phyloP scores from a whole-genome alignment of 1,140 invertebrate genomes.

The Achroia grisella region DNA sequence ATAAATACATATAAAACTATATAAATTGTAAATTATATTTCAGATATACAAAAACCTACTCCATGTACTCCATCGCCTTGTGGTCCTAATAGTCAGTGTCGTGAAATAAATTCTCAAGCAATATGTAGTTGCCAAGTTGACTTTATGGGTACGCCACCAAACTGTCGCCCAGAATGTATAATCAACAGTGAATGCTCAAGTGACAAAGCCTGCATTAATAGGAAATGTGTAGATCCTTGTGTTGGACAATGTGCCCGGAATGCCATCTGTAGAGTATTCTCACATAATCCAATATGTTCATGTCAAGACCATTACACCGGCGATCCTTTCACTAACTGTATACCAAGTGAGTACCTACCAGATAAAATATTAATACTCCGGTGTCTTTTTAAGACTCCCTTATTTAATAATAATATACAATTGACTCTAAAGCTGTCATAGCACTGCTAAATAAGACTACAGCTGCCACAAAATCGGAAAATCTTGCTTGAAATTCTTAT shows the following conservation, averaged over 20 bases:
- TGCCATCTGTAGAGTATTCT: slow-evolving; percentile 82
- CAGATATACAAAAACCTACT: slow-evolving; percentile 38
- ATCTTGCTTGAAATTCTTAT: too few relatives aligned
- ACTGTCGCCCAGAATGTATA: slow-evolving; percentile 83
- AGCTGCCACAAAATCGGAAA: too few relatives aligned
- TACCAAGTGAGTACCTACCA: slow-evolving; percentile 30
- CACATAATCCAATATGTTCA: slow-evolving; percentile 82
- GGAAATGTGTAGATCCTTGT: slow-evolving; percentile 85
- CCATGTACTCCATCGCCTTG: slow-evolving; percentile 84
- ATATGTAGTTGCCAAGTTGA: slow-evolving; percentile 79
- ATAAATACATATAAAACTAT: too few relatives aligned
- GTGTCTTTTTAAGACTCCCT: too few relatives aligned
- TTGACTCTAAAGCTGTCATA: too few relatives aligned
- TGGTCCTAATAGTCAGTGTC: slow-evolving; percentile 82
- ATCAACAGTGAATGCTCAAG: slow-evolving; percentile 82
- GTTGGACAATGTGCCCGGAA: slow-evolving; percentile 83
- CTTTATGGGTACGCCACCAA: slow-evolving; percentile 82
- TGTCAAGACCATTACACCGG: slow-evolving; percentile 82
- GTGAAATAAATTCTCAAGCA: slow-evolving; percentile 78
- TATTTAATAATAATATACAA: too few relatives aligned
- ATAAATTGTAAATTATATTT: slow-evolving; percentile 61
- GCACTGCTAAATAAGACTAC: too few relatives aligned
- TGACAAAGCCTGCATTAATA: slow-evolving; percentile 82
- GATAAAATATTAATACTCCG: too few relatives aligned
- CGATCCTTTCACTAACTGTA: slow-evolving; percentile 59